These are phyloP conservation scores for Adrianichthys oophorus DNA, from an alignment of 2,797 vertebrate genomes.

Conservation along the genomic window DNA sequence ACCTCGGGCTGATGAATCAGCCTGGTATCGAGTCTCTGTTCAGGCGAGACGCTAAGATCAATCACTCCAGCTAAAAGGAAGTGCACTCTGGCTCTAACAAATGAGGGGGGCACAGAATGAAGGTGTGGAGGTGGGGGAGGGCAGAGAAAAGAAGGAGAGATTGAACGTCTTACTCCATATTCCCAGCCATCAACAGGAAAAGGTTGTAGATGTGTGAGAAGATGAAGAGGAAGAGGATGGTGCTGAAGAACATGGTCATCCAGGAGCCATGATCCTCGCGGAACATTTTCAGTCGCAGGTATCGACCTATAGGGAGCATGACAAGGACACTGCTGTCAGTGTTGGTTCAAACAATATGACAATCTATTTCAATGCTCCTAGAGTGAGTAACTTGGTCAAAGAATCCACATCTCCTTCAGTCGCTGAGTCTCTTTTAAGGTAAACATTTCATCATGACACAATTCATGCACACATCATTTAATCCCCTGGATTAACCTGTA, in stretches of 20 bases:
- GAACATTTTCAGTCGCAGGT: slow-evolving; percentile 96
- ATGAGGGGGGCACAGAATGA: slow-evolving; percentile 36
- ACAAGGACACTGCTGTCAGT: slow-evolving; percentile 58
- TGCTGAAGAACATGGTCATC: slow-evolving; percentile 99
- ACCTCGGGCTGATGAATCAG: slow-evolving; percentile 57
- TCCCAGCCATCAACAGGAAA: slow-evolving; percentile 88
- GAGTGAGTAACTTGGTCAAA: slow-evolving; percentile 48
- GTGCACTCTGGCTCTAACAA: slow-evolving; percentile 41
- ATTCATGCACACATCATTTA: slow-evolving; percentile 1
- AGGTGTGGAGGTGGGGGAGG: background rate
- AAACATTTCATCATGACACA: slow-evolving; percentile 6
- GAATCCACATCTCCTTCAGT: slow-evolving; percentile 44
- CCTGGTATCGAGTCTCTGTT: slow-evolving; percentile 45
- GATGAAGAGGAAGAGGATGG: slow-evolving; percentile 96
- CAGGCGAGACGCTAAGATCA: slow-evolving; percentile 55
- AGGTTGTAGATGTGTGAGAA: slow-evolving; percentile 98
- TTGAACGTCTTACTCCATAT: slow-evolving; percentile 86
- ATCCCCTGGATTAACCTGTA: slow-evolving; percentile 17
- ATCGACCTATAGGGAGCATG: slow-evolving; percentile 80
- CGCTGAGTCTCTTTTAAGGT: slow-evolving; percentile 27
- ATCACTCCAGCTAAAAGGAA: slow-evolving; percentile 53
- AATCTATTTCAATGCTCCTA: slow-evolving; percentile 39
- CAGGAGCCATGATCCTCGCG: slow-evolving; percentile 96
- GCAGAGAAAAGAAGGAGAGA: slow-evolving; percentile 14
- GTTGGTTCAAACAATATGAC: slow-evolving; percentile 33